A percentile compares a stretch with the other conserved stretches of the same genome.
These are phyloP conservation scores for Anagrus nilaparvatae DNA, from an alignment of 1,140 invertebrate species.

Conservation along the genomic window DNA sequence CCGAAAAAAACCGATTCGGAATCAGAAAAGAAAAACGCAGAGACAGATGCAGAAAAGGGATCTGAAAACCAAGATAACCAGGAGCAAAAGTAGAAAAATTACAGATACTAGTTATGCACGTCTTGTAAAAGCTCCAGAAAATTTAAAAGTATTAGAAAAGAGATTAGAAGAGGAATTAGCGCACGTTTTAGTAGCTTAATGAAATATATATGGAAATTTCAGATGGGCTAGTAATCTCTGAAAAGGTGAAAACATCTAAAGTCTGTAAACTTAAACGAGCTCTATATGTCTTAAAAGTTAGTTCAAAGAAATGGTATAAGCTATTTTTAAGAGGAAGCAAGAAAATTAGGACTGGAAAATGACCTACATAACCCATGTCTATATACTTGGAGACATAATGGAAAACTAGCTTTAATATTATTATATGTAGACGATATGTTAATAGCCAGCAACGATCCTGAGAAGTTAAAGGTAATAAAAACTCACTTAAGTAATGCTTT, in stretches of 20 bases:
- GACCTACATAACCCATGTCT: no score
- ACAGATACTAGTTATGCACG: slow-evolving; percentile 11
- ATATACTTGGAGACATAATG: no score
- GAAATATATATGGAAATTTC: slow-evolving; percentile 21
- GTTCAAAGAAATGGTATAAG: slow-evolving; percentile 15
- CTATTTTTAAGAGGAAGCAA: slow-evolving; percentile 13
- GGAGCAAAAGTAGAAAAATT: slow-evolving; percentile 10
- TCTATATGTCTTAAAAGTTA: slow-evolving; percentile 16
- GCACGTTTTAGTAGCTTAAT: slow-evolving; percentile 13
- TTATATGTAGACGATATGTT: no score
- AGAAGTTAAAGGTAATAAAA: slow-evolving; percentile 11
- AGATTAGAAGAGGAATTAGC: slow-evolving; percentile 7
- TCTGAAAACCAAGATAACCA: slow-evolving; percentile 5
- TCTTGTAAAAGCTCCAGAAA: slow-evolving; percentile 6
- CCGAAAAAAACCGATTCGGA: slow-evolving; percentile 10
- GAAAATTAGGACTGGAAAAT: slow-evolving; percentile 12
- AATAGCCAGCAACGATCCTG: slow-evolving; percentile 6
- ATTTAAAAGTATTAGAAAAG: no score
- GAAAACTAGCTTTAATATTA: no score
- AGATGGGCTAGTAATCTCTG: slow-evolving; percentile 14
- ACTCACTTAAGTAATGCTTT: slow-evolving; percentile 4
- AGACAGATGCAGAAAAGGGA: slow-evolving; percentile 5
- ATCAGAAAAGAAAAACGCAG: slow-evolving; percentile 5
- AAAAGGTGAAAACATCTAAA: slow-evolving; percentile 1
- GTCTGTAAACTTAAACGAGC: slow-evolving; percentile 16